These are phyloP conservation scores for Pomacea maculata DNA, from an alignment of 1,140 invertebrate genomes.

Conservation along the genomic window DNA sequence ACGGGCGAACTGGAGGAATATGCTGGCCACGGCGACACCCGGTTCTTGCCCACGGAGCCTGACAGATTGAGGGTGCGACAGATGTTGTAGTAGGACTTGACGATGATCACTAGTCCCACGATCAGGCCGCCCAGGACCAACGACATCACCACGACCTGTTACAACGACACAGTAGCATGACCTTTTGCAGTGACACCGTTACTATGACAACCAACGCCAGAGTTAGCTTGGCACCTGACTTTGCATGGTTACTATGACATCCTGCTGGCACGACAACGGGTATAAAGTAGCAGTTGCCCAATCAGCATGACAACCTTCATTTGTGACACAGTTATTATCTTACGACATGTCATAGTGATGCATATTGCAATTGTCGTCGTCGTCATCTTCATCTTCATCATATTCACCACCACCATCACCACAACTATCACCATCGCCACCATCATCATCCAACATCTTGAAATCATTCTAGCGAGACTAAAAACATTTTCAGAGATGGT, in stretches of 20 bases:
- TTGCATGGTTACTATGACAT: too few species aligned
- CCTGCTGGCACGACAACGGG: too few species aligned
- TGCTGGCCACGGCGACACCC: slow-evolving; percentile 36
- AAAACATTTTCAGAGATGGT: too few species aligned
- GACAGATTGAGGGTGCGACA: slow-evolving; percentile 40
- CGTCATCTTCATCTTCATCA: neutral
- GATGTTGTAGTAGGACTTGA: slow-evolving; percentile 46
- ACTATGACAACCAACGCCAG: neutral
- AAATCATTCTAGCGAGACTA: too few species aligned
- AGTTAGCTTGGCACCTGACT: too few species aligned
- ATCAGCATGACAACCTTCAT: neutral
- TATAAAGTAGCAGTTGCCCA: too few species aligned
- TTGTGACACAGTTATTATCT: too few species aligned
- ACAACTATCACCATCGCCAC: neutral
- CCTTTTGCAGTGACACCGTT: neutral
- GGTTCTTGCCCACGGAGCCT: slow-evolving; percentile 30
- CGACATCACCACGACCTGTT: slow-evolving; percentile 29
- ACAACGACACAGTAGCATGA: neutral
- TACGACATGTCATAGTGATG: neutral
- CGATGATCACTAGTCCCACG: slow-evolving; percentile 31
- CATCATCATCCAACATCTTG: neutral
- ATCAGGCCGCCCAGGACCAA: slow-evolving; percentile 32
- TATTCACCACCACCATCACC: neutral
- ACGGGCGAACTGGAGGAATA: slow-evolving; percentile 25
- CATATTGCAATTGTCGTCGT: neutral